Evolutionary conservation across 2,797 vertebrate species (phyloP), one percentile per base, ranked within the genome.

Genomic region (Mormyrops attenuatus): DNA sequence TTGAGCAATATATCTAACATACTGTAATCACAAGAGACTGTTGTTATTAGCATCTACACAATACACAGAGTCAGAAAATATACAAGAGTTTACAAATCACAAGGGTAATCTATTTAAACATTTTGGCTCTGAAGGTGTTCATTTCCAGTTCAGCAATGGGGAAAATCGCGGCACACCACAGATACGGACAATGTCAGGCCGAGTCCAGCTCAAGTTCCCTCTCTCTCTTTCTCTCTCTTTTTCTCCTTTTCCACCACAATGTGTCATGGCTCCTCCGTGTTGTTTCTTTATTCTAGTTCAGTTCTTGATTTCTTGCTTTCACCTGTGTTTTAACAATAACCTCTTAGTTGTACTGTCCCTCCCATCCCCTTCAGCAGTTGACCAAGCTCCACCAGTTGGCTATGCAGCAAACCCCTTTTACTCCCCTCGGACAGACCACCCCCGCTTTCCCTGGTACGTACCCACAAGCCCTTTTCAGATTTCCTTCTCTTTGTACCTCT

Each of bases 311-410:
- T 97, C 92, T 97, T 89, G 92, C 96, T 98, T 97, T 97, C 96
- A 97, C 97, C 96, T 96, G 95, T 98, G 94, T 96, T 97, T 96
- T 96, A 96, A 97, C 93, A 97, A 98, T 99, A 98, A 99, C 97
- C 97, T 99, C 97, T 98, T 98, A 99, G 98, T 96, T 99, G 96
- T 98, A 97, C 95, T 99, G 97, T 99, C 98, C 98, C 98, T 98
- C 97, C 98, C 96, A 96, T 97, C 97, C 95, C 97, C 97, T 57
- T 97, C 97, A 98, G 98, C 98, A 99, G 97, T 97, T 99, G 97
- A 99, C 97, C 98, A 98, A 98, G 98, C 98, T 98, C 97, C 98
- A 98, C 97, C 98, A 98, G 97, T 96, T 98, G 97, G 98, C 98
- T 97, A 98, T 98, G 97, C 98, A 98, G 98, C 98, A 98, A 98